Base-by-base conservation (phyloP, 2,888 invertebrate species). In the Nomada ruficornis region DNA sequence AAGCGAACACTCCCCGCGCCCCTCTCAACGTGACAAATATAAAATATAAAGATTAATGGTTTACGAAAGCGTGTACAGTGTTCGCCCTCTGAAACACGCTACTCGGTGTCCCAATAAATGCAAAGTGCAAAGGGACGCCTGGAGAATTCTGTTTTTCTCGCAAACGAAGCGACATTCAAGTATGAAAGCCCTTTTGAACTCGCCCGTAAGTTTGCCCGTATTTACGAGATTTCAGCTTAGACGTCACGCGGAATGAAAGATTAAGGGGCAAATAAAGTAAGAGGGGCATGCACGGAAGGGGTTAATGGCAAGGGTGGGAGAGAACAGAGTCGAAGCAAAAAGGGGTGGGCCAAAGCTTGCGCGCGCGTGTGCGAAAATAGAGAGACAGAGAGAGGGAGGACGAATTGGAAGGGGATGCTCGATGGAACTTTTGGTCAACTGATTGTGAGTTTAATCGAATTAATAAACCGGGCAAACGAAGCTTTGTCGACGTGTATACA, bases 251-350 rank as follows among this genome's bases (percentile, higher is more conserved):
- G 65, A 71, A 80, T 79, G 81, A 81, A 79, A 81, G 81, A 81
- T 81, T 74, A 79, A 81, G 74, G 81, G 64, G 69, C 60, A 64
- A 81, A 81, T 74, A 80, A 79, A 81, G 80, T 81, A 73, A 69
- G 72, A 69, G 69, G 69, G 74, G 73, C 78, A 63, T 69, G 57
- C 50, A 65, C 60, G 60, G 50, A 60, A 65, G 62, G 67, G 62
- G 67, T 62, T 72, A 72, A 71, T 42, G 62, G 42, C 42, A 64
- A 55, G 36, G 20, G 65, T 64, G 59, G 71, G 50, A 13, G 23
- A 42, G 18, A 29, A 76, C 71, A 11, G 68, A 42, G 29, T 18
- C 23, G 47, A 18, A 10, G 18, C 5, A 42, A 44, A 54, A 42
- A n/a, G 52, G 54, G 52, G 36, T 36, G 36, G 7, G 36, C 7